Percentiles rank a stretch among this genome's conserved stretches.
Evolutionary conservation across 2,888 invertebrate species (phyloP).

Genomic region (Urechis unicinctus): DNA sequence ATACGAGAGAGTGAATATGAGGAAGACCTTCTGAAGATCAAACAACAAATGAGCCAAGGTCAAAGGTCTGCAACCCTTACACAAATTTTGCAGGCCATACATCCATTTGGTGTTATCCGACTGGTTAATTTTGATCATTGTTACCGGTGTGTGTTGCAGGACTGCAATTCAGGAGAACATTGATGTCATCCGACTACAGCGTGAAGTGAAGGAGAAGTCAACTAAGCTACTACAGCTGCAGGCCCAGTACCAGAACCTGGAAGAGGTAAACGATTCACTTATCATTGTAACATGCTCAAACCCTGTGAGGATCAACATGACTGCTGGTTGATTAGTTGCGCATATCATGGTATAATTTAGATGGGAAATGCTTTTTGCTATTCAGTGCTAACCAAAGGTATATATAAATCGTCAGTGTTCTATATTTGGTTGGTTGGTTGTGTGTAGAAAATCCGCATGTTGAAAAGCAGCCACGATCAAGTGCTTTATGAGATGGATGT

Average conservation of each 20-base stretch:
- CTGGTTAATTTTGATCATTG: slow-evolving; percentile 1
- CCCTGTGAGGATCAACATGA: background rate
- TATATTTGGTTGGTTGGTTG: too few relatives aligned
- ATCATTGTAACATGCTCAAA: background rate
- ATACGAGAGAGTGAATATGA: slow-evolving; percentile 45
- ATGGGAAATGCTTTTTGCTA: too few relatives aligned
- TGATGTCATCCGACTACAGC: slow-evolving; percentile 49
- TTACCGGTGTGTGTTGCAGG: slow-evolving; percentile 19
- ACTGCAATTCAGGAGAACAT: slow-evolving; percentile 49
- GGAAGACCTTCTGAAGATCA: slow-evolving; percentile 44
- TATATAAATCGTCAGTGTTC: too few relatives aligned
- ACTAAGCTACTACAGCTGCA: slow-evolving; percentile 42
- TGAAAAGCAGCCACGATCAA: slow-evolving; percentile 46
- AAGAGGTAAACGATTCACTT: slow-evolving; percentile 36
- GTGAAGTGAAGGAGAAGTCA: slow-evolving; percentile 50
- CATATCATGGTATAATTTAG: too few relatives aligned
- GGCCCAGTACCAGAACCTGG: slow-evolving; percentile 42
- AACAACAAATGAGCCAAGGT: slow-evolving; percentile 46
- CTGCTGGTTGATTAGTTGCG: too few relatives aligned
- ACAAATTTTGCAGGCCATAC: background rate
- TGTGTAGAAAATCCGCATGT: slow-evolving; percentile 43
- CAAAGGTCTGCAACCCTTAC: slow-evolving; percentile 33
- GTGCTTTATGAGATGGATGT: slow-evolving; percentile 48
- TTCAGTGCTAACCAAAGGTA: too few relatives aligned
- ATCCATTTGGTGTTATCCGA: background rate